Evolutionary conservation across 2,113 vertebrate genomes (phyloP), one percentile per base, ranked within the genome.

Genomic region (Chelonoidis abingdonii): DNA sequence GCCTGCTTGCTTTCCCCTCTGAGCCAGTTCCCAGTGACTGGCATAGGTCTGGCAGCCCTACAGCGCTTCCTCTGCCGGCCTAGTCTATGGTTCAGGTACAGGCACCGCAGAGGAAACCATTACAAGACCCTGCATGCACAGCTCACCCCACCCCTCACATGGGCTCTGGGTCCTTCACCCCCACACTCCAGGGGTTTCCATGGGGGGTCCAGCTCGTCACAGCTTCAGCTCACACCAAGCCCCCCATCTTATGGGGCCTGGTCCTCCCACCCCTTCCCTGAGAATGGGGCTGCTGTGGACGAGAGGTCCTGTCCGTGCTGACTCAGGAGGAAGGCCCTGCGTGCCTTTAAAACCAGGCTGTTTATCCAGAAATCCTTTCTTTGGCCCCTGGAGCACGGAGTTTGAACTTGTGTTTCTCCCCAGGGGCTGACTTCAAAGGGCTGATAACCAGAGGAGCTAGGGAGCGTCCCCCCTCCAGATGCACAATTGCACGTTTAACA

Each of bases 21-120:
- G 27, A 12, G 25, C 25, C 10, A 11, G 24, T 29, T 10, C 57
- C 57, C 11, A 3, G 27, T 1, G 10, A 3, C 35, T n/a, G 17
- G 35, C 35, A 0, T 19, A 4, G 35, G 8, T n/a, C 7, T 10
- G 8, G 35, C 31, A 7, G 6, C 12, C 29, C 12, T 12, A 2
- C 5, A 13, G 3, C 59, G 2, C 35, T 8, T 35, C 65, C 65
- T 38, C 65, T 22, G 17, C 65, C 3, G 4, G 59, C 17, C 35
- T 10, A 1, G 2, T 31, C 31, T 13, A 6, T 3, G 16, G 17
- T 4, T n/a, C 14, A 8, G 16, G 16, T n/a, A 17, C 19, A 31
- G n/a, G 62, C 65, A 19, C 4, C 2, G 17, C 62, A 7, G 62
- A 69, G 35, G 35, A 38, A 69, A 69, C 12, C 59, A 3, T 29